Percentiles rank a stretch among this genome's conserved stretches.
Evolutionary conservation across 2,113 vertebrate genomes (phyloP).

Genomic region (Chaetodon trifascialis): DNA sequence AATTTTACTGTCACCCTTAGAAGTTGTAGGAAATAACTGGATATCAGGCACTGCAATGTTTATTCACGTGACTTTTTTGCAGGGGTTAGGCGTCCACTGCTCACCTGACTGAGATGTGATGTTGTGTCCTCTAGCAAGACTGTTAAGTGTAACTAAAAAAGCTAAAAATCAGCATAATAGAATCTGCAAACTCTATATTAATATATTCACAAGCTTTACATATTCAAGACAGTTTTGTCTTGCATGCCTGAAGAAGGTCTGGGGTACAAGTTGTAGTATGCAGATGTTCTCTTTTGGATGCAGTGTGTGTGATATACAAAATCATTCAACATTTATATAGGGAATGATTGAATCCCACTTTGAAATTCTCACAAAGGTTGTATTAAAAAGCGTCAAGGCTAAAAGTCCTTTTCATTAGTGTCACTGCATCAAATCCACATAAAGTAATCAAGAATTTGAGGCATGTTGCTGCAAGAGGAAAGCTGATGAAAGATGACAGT

Average conservation of each 20-base stretch:
- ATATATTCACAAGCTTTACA: not conserved
- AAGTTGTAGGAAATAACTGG: not conserved
- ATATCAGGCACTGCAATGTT: not conserved
- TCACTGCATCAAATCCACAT: too few relatives aligned
- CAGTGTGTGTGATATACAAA: not conserved
- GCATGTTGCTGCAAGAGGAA: too few relatives aligned
- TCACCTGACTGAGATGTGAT: not conserved
- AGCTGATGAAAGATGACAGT: not conserved
- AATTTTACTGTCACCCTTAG: not conserved
- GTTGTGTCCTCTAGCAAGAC: not conserved
- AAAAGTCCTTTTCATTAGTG: too few relatives aligned
- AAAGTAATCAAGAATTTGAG: too few relatives aligned
- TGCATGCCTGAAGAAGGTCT: not conserved
- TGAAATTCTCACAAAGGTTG: too few relatives aligned
- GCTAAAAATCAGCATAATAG: not conserved
- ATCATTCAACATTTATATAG: not conserved
- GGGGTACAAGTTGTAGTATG: not conserved
- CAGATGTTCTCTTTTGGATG: too few relatives aligned
- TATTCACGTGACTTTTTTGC: not conserved
- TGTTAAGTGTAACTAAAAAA: too few relatives aligned
- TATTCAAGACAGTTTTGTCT: not conserved
- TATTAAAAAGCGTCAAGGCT: too few relatives aligned
- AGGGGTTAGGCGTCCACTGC: not conserved
- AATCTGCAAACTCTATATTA: not conserved
- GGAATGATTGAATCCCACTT: not conserved